A percentile compares a stretch with the other conserved stretches of the same genome.
These are phyloP conservation scores for Brachyalestes nurse DNA, from an alignment of 2,797 vertebrate species.

Conservation along the genomic window DNA sequence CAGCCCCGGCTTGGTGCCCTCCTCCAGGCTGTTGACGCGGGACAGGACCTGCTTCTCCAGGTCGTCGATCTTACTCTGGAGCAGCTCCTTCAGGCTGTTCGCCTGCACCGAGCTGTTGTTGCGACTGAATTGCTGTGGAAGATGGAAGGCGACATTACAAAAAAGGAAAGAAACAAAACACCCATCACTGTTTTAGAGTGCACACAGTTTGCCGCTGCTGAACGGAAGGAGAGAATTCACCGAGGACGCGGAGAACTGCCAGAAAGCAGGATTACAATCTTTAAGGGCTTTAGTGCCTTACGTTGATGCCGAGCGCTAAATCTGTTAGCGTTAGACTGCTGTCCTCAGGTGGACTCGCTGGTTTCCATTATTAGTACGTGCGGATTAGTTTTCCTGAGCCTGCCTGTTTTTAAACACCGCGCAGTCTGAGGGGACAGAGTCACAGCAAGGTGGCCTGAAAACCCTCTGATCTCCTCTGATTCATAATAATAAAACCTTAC, in stretches of 20 bases:
- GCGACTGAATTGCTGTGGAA: conserved; percentile 90
- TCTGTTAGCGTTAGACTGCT: conserved; percentile 36
- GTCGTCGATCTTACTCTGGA: conserved; percentile 96
- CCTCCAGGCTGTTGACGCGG: conserved; percentile 93
- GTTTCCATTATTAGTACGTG: neutral
- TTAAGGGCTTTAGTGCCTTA: conserved; percentile 7
- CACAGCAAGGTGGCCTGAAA: no score
- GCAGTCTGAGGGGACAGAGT: neutral
- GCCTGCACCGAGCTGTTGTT: conserved; percentile 92
- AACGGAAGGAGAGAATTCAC: neutral
- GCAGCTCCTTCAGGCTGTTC: conserved; percentile 92
- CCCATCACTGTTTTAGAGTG: no score
- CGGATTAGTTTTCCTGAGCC: neutral
- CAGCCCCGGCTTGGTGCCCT: conserved; percentile 87
- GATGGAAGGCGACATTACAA: conserved; percentile 13
- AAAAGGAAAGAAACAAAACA: no score
- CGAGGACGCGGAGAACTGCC: conserved; percentile 19
- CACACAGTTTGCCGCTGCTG: no score
- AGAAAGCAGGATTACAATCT: conserved; percentile 38
- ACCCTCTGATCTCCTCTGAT: no score
- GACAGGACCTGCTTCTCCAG: conserved; percentile 95
- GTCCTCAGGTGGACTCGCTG: conserved; percentile 18
- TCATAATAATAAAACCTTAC: no score
- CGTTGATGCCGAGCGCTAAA: conserved; percentile 32
- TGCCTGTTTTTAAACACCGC: neutral